Evolutionary conservation across 2,113 vertebrate species (phyloP).

Genomic region (Eretmochelys imbricata): DNA sequence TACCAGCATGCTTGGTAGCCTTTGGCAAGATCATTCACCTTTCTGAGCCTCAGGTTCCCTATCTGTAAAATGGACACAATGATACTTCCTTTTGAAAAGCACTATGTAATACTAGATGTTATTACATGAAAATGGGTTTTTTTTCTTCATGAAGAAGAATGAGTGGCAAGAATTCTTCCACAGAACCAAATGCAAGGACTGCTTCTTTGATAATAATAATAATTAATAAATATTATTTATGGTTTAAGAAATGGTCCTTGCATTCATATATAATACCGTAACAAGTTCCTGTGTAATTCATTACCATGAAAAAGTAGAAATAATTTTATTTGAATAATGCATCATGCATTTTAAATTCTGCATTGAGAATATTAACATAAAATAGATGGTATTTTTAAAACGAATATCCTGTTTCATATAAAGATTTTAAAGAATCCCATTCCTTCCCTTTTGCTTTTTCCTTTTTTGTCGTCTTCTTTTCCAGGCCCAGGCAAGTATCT

Average conservation of each 20-base stretch:
- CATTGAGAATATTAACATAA: neutral
- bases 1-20: neutral
- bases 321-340: neutral
- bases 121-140: accelerated
- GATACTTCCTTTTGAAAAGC: neutral
- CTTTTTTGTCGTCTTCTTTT: neutral
- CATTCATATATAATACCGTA: too few species aligned
- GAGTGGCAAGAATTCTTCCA: neutral
- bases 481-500: constrained; percentile 3
- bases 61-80: neutral
- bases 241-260: too few species aligned
- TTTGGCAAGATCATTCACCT: neutral
- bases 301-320: neutral
- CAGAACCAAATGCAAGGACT: neutral
- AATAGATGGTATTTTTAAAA: neutral
- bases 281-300: neutral
- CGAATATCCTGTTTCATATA: neutral
- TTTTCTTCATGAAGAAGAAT: neutral
- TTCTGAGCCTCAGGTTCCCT: neutral
- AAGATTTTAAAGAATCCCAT: neutral
- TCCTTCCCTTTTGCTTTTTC: neutral
- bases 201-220: neutral
- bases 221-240: too few species aligned
- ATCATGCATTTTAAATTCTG: neutral
- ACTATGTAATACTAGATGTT: neutral